phyloP scores from a whole-genome alignment of 2,113 vertebrate genomes.

The Nerophis lumbriciformis region DNA sequence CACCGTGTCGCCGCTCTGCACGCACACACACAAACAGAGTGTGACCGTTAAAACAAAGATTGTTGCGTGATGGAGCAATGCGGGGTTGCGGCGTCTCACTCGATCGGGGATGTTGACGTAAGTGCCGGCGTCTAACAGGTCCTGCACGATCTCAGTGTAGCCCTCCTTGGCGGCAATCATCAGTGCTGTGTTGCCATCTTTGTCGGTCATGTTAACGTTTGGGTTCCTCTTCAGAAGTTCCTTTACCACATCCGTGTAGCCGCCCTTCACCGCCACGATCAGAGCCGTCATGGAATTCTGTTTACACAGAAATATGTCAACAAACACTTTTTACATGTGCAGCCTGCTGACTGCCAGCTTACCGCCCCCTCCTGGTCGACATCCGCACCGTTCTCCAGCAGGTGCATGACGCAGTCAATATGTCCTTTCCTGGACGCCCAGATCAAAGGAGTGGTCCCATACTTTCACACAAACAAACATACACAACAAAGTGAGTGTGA shows the following conservation, averaged over 20 bases:
- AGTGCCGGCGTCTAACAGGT: constrained; percentile 92
- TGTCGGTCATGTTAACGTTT: constrained; percentile 95
- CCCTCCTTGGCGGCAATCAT: constrained; percentile 97
- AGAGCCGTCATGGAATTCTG: constrained; percentile 98
- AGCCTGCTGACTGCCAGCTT: constrained; percentile 35
- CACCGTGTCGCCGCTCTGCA: constrained; percentile 92
- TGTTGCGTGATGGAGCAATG: neutral
- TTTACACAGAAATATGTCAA: neutral
- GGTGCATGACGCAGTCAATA: constrained; percentile 86
- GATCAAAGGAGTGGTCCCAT: constrained; percentile 92
- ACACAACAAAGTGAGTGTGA: neutral
- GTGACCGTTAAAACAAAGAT: too few species aligned
- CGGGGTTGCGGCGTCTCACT: constrained; percentile 54
- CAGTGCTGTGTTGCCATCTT: constrained; percentile 95
- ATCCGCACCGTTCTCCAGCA: constrained; percentile 91
- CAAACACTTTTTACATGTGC: too few species aligned
- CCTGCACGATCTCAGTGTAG: constrained; percentile 92
- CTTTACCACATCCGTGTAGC: constrained; percentile 90
- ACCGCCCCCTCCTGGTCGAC: constrained; percentile 98
- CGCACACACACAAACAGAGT: constrained; percentile 11
- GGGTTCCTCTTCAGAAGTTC: constrained; percentile 95
- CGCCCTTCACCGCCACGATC: constrained; percentile 92
- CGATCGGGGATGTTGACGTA: constrained; percentile 97
- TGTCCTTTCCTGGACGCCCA: constrained; percentile 96
- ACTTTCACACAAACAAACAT: constrained; percentile 63